Percentiles rank a stretch among this genome's conserved stretches.
phyloP scores from a whole-genome alignment of 1,140 invertebrate species.

The Riptortus pedestris region DNA sequence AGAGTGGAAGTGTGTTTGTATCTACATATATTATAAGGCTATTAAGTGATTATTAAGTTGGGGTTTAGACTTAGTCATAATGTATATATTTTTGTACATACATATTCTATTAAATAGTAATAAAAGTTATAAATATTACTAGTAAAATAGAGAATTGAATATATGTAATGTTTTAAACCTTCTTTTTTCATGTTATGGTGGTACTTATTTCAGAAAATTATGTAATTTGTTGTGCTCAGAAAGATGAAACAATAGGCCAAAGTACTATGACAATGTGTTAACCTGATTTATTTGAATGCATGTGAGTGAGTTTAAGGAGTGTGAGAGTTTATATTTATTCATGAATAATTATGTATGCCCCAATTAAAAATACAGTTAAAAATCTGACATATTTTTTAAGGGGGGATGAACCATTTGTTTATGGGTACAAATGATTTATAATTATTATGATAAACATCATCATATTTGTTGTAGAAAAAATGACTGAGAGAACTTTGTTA shows the following conservation, averaged over 20 bases:
- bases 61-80: constrained; percentile 15
- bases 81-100: constrained; percentile 19
- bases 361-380: not conserved
- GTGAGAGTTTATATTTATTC: constrained; percentile 4
- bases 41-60: constrained; percentile 10
- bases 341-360: constrained; percentile 12
- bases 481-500: constrained; percentile 19
- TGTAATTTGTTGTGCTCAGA: constrained; percentile 16
- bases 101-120: constrained; percentile 14
- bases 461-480: constrained; percentile 19
- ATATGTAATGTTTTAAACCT: not conserved
- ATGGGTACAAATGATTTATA: constrained; percentile 15
- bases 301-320: not conserved
- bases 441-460: not conserved
- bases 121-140: constrained; percentile 13
- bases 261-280: constrained; percentile 1
- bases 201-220: constrained; percentile 11
- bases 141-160: constrained; percentile 5
- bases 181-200: constrained; percentile 11
- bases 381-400: constrained; percentile 6
- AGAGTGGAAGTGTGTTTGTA: no score
- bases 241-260: constrained; percentile 14
- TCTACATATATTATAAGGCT: constrained; percentile 11
- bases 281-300: not conserved
- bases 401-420: not conserved